phyloP scores from a whole-genome alignment of 2,797 vertebrate genomes.

The Coranthus polyacanthus region DNA sequence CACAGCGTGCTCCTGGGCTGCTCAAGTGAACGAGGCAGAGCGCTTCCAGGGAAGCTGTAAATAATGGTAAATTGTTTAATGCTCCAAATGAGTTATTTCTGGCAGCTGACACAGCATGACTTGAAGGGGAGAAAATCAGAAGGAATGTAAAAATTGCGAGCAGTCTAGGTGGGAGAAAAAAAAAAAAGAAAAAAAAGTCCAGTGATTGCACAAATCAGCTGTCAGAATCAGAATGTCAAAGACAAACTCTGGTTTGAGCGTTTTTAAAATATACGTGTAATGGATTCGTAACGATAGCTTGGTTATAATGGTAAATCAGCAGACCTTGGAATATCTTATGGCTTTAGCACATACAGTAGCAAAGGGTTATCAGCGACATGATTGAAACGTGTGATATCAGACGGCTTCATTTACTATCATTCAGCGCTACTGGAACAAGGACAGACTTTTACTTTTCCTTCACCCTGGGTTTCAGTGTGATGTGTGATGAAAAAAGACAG shows the following conservation, averaged over 20 bases:
- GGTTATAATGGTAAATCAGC: background rate
- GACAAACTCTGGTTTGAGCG: background rate
- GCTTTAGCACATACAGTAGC: background rate
- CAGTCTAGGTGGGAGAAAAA: constrained; percentile 37
- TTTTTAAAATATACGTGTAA: background rate
- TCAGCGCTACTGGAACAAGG: background rate
- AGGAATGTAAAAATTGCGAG: constrained; percentile 40
- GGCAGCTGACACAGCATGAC: constrained; percentile 70
- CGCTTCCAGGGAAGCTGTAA: constrained; percentile 69
- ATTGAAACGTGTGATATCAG: background rate
- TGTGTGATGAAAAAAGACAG: too few species aligned
- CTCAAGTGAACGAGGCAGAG: constrained; percentile 48
- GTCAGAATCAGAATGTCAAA: too few species aligned
- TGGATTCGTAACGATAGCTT: background rate
- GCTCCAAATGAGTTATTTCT: constrained; percentile 74
- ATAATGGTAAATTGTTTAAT: constrained; percentile 82
- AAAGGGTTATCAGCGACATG: background rate
- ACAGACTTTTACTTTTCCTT: background rate
- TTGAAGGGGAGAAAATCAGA: constrained; percentile 44
- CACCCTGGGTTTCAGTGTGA: background rate
- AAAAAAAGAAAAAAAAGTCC: constrained; percentile 2
- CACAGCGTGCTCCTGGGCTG: constrained; percentile 51
- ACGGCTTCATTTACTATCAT: background rate
- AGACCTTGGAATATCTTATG: background rate
- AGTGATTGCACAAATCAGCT: too few species aligned